phyloP scores from a whole-genome alignment of 1,140 invertebrate genomes.

The Drosophila parabipectinata region DNA sequence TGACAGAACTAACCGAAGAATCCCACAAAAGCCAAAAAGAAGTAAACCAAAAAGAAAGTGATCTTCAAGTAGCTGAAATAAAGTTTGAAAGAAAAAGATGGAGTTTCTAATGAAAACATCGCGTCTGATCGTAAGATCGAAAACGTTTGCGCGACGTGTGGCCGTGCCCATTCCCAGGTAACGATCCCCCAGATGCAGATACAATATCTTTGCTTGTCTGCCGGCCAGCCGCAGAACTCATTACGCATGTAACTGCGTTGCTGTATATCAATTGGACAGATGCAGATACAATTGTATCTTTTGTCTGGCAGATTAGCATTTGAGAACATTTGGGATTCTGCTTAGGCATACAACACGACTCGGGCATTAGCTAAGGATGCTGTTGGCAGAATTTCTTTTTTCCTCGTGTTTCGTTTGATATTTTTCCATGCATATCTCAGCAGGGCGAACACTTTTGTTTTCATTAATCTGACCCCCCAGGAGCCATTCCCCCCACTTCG shows the following conservation, averaged over 20 bases:
- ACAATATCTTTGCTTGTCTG: conserved; percentile 36
- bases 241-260: conserved; percentile 78
- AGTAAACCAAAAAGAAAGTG: conserved; percentile 17
- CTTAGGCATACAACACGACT: conserved; percentile 60
- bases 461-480: conserved; percentile 51
- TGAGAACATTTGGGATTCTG: conserved; percentile 51
- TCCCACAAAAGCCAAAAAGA: conserved; percentile 14
- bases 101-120: conserved; percentile 83
- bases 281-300: conserved; percentile 49
- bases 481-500: conserved; percentile 5
- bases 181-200: conserved; percentile 36
- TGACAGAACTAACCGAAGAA: conserved; percentile 34
- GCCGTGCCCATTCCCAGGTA: conserved; percentile 83
- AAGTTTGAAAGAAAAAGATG: conserved; percentile 64
- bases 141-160: conserved; percentile 79
- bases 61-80: conserved; percentile 14
- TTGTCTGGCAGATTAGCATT: conserved; percentile 63
- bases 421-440: conserved; percentile 14
- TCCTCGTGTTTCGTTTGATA: background rate
- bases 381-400: background rate
- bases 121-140: conserved; percentile 76
- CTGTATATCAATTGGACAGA: conserved; percentile 40
- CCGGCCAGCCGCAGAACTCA: conserved; percentile 41
- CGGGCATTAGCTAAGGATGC: conserved; percentile 47
- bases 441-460: conserved; percentile 61